Conservation (phyloP, 1,140 invertebrate species). For the Neotoxoptera formosana region DNA sequence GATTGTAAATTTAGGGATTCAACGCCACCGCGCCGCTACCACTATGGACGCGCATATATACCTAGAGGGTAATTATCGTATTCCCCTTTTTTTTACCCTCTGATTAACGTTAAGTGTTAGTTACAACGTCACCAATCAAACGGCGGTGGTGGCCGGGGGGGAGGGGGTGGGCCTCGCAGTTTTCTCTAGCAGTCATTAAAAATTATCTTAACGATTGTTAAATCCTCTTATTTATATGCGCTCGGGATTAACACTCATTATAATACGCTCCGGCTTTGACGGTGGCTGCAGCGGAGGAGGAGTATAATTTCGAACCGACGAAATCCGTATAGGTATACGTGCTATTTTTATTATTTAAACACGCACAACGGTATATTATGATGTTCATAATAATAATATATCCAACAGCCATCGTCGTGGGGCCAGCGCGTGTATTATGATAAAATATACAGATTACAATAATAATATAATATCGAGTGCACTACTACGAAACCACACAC, state of each 20-base stretch:
- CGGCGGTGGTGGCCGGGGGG: background rate
- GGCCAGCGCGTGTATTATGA: background rate
- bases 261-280: background rate
- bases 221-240: constrained; percentile 47
- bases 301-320: background rate
- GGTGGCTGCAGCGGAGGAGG: too few relatives aligned
- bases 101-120: constrained; percentile 57
- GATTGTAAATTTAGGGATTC: constrained; percentile 53
- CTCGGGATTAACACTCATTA: constrained; percentile 19
- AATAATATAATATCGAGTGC: background rate
- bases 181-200: constrained; percentile 40
- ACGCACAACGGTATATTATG: background rate
- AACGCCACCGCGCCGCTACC: background rate
- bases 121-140: constrained; percentile 56
- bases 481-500: background rate
- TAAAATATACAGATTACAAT: background rate
- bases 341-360: constrained; percentile 14
- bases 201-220: constrained; percentile 55
- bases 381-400: too few relatives aligned
- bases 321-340: constrained; percentile 16
- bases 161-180: background rate
- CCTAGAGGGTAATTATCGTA: constrained; percentile 48
- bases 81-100: constrained; percentile 39
- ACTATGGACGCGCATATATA: background rate
- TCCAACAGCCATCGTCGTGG: background rate